Base-by-base conservation (phyloP, 2,113 vertebrate species). In the cat (Felis catus) region DNA sequence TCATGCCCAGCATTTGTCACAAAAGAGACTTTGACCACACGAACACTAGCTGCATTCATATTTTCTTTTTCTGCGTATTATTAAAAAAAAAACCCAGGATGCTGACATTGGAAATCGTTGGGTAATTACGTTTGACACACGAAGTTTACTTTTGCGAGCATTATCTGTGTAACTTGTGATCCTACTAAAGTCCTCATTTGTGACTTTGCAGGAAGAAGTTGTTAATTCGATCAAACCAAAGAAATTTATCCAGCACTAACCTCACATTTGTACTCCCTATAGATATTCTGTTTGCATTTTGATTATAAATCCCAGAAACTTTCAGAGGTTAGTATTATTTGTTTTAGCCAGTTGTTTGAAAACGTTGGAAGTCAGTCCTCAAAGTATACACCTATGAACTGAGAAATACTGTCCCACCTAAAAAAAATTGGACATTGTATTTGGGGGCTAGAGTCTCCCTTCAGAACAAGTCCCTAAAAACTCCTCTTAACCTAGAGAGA, bases 251-350 rank as follows among this genome's bases (percentile, higher is more conserved):
- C 3, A 79, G 13, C 29, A 16, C 2, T 27, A 96, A 83, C 18
- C 7, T 94, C 63, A 74, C 2, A 31, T 70, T 36, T 48, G 8
- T 88, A 41, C 41, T 48, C 48, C 36, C n/a, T 74, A 13, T 0
- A 85, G 33, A 58, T 39, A n/a, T 31, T 85, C n/a, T 76, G 13
- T 78, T 96, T 92, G 51, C 9, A 16, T 84, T 96, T 95, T 65
- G 0, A 94, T 95, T 92, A 55, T 84, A 61, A 97, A 86, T 80
- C 31, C 36, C 29, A 9, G 19, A 16, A 31, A 92, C 65, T 55
- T 25, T 82, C 55, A 92, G 29, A 61, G 31, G 25, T 39, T 48
- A 92, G 33, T 48, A 41, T n/a, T 80, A 73, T 33, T 91, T 85
- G 7, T 55, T 91, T 91, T 12, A 93, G 68, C 9, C 15, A 51